These are phyloP conservation scores for Tringa solitaria DNA, from an alignment of 2,113 vertebrate genomes.

Conservation along the genomic window DNA sequence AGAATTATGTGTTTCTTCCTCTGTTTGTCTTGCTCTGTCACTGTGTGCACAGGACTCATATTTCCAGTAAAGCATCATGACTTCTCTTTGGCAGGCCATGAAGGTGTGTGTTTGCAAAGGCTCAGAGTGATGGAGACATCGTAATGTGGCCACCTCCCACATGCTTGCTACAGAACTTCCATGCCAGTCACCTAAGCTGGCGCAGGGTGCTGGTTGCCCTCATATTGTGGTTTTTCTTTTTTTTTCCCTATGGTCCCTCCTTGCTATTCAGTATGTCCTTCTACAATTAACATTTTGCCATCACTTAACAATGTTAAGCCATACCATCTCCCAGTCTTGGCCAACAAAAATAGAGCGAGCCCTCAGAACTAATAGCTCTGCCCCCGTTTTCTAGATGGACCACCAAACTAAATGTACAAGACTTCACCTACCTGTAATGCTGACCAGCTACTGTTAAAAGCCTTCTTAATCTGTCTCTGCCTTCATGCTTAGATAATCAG, in stretches of 20 bases:
- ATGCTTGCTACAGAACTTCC: background rate
- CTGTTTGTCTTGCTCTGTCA: background rate
- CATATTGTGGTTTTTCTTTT: fast-evolving
- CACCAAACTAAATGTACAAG: background rate
- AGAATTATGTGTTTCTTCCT: background rate
- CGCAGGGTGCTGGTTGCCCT: background rate
- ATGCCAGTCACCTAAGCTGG: background rate
- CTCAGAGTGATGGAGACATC: background rate
- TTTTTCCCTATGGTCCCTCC: background rate
- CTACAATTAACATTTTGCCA: background rate
- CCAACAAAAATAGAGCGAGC: background rate
- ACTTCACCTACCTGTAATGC: background rate
- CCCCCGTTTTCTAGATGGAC: background rate
- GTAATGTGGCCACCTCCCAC: background rate
- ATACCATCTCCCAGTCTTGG: background rate
- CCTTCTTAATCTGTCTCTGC: background rate
- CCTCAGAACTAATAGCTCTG: background rate
- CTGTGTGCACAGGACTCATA: fast-evolving
- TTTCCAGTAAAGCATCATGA: background rate
- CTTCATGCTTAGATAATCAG: background rate
- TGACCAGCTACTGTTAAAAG: background rate
- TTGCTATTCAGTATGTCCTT: background rate
- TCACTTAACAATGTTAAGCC: background rate
- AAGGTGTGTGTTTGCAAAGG: background rate
- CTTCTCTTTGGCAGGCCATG: background rate